Evolutionary conservation across 2,888 invertebrate species (phyloP).

Genomic region (Spilosoma lubricipeda): DNA sequence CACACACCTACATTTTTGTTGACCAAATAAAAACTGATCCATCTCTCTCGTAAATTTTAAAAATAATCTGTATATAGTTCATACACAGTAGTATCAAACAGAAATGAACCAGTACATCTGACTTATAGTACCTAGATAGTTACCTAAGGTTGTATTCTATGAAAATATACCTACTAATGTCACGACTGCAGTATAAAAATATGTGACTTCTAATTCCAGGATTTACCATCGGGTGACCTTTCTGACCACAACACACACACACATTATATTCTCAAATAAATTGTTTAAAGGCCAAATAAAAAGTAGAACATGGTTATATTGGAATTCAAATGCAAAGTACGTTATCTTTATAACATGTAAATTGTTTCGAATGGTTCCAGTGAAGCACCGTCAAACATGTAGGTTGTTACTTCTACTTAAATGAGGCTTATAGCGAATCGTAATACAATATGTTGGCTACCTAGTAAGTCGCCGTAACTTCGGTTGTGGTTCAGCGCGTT

Average conservation of each 20-base stretch:
- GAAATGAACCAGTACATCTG: not conserved
- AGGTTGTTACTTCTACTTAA: conserved; percentile 45
- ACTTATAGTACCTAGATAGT: not conserved
- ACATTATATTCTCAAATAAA: not conserved
- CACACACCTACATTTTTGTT: not conserved
- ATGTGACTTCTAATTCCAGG: too few species aligned
- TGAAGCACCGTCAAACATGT: conserved; percentile 44
- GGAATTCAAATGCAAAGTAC: conserved; percentile 20
- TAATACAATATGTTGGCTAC: conserved; percentile 11
- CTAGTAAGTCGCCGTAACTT: not conserved
- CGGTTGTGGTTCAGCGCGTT: not conserved
- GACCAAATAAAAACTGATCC: not conserved
- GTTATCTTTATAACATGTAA: conserved; percentile 39
- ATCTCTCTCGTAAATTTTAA: too few species aligned
- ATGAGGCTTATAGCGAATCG: conserved; percentile 22
- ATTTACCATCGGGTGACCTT: too few species aligned
- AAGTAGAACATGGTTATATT: conserved; percentile 23
- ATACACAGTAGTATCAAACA: too few species aligned
- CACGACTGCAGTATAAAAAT: not conserved
- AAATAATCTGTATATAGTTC: too few species aligned
- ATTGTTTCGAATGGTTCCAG: conserved; percentile 31
- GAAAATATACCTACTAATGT: not conserved
- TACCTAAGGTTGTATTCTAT: not conserved
- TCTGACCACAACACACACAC: too few species aligned
- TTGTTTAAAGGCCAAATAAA: not conserved